Base-by-base conservation (phyloP, 1,140 invertebrate genomes). In the Araneus ventricosus region DNA sequence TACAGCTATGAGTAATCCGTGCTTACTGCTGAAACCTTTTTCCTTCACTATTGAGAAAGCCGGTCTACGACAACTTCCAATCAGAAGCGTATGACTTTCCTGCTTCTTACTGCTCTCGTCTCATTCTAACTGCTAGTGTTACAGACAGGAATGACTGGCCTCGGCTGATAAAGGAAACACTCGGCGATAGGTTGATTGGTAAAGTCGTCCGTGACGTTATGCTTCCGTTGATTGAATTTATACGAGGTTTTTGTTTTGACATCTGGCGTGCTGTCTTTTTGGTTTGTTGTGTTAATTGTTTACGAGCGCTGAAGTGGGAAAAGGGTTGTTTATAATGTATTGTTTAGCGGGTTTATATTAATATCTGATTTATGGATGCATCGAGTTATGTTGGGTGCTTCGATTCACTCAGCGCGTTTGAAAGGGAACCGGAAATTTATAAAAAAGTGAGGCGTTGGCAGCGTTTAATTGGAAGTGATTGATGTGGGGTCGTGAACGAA, bases 191-290 rank as follows among this genome's bases (percentile, higher is more conserved):
- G 70, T 37, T 34, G 70, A 30, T 75, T 34, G 14, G 14, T 30
- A 75, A 75, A 63, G 20, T 30, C 20, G 70, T 34, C 70, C 27
- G 30, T 34, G 27, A 75, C 70, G 30, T 22, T 75, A 37, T 5
- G 70, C 6, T 75, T 75, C 70, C 70, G 70, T 37, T 75, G 27
- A 75, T 34, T 75, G 70, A 75, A 75, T 75, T 75, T 34, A 75
- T 75, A 34, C 70, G 70, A 22, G 70, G 34, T 75, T 75, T 75
- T 20, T 75, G 70, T 75, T 75, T 75, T 75, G 70, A 37, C 70
- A 75, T 20, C 70, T 75, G 70, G 30, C 34, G 67, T 14, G 70
- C 20, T 20, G 34, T 75, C 30, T 34, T 75, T 70, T 70, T 6
- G 17, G 27, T 27, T 37, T 37, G 17, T 37, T 37, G 27, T 30